Evolutionary conservation across 1,140 invertebrate genomes (phyloP).

Genomic region (Ladona fulva): DNA sequence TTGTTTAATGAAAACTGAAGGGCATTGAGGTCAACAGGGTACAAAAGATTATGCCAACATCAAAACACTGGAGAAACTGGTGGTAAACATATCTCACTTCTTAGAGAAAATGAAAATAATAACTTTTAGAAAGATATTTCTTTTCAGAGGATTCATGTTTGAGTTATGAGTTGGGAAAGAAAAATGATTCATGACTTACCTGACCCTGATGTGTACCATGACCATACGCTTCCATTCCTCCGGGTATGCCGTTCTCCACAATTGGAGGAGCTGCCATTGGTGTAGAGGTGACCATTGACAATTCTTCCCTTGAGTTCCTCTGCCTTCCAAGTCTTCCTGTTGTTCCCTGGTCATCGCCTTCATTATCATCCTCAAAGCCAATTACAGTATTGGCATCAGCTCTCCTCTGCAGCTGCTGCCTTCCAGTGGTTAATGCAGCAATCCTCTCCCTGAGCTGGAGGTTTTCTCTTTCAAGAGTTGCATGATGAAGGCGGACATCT

Average conservation of each 20-base stretch:
- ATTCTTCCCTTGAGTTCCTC: neutral
- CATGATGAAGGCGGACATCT: constrained; percentile 74
- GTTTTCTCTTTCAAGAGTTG: constrained; percentile 76
- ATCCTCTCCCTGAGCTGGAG: constrained; percentile 50
- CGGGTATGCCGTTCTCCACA: neutral
- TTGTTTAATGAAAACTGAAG: too few relatives aligned
- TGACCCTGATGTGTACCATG: neutral
- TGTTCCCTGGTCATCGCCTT: neutral
- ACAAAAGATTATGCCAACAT: too few relatives aligned
- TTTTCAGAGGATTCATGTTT: too few relatives aligned
- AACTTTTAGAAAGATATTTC: too few relatives aligned
- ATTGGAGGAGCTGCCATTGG: neutral
- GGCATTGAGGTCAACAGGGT: too few relatives aligned
- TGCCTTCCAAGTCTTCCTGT: neutral
- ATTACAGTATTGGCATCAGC: neutral
- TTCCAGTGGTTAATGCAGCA: neutral
- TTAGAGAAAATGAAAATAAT: too few relatives aligned
- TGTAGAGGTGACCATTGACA: neutral
- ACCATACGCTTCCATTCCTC: neutral
- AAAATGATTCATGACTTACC: neutral
- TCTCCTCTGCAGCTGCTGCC: neutral
- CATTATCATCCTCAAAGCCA: neutral
- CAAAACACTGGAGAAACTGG: too few relatives aligned
- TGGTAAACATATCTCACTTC: too few relatives aligned
- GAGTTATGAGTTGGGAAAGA: neutral